Base-by-base conservation (phyloP, 2,888 invertebrate genomes). In the Hesperia comma region DNA sequence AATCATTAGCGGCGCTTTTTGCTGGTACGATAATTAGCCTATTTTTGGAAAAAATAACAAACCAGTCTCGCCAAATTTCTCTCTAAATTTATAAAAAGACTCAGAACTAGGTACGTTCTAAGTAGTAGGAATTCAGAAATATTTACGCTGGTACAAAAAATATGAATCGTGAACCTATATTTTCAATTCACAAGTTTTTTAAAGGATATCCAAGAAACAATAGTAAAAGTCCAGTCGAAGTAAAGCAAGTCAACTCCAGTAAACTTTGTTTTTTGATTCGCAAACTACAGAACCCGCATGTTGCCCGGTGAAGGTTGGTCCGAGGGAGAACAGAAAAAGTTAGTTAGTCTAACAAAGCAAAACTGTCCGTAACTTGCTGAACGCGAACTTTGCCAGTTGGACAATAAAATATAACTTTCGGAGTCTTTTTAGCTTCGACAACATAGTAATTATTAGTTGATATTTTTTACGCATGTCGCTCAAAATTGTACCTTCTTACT, bases 261-360 rank as follows among this genome's bases (percentile, higher is more conserved):
- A 15, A 40, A 12, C n/a, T 41, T 41, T n/a, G 33, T 53, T 41
- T 43, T 60, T 26, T 55, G 32, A 46, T 63, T 43, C 54, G 54
- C 51, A 21, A 51, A 51, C 41, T 46, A 55, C 43, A 43, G 15
- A 17, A 17, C 62, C 63, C 63, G 63, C 63, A 63, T 63, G 43
- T 41, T 33, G 33, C 63, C 8, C 32, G 40, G 43, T 19, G n/a
- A 37, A 63, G 43, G 43, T 46, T 46, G 43, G 43, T 17, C 43
- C 43, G 12, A 12, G 37, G 43, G 17, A 12, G 43, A 46, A 46
- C 43, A 46, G 43, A 46, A 46, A 46, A 46, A 46, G 43, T 46
- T 46, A 46, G 43, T 46, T 17, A 15, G 17, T 17, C 17, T 37
- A 37, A 37, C 37, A 37, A 37, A 46, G 43, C 15, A 17, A 46